These are phyloP conservation scores for Gastracanthus pulcherrimus DNA, from an alignment of 2,888 invertebrate species.

Conservation along the genomic window DNA sequence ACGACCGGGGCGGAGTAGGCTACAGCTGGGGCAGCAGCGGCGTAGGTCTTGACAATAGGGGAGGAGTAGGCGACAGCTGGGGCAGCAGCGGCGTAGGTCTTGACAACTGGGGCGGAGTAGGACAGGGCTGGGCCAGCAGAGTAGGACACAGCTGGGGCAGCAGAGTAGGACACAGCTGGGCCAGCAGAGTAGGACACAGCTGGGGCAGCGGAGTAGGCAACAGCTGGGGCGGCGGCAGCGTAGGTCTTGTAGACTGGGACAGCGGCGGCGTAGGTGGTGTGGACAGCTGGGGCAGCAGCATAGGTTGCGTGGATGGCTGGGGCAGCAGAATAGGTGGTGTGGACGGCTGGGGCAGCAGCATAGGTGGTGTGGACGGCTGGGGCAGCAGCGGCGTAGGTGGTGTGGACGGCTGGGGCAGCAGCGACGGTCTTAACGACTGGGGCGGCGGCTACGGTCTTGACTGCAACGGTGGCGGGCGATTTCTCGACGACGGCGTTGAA, in stretches of 20 bases:
- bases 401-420: slow-evolving; percentile 66
- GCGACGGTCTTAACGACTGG: slow-evolving; percentile 62
- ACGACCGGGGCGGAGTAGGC: slow-evolving; percentile 62
- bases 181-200: slow-evolving; percentile 6
- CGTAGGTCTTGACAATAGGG: slow-evolving; percentile 37
- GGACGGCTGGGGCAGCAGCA: slow-evolving; percentile 56
- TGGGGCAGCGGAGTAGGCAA: slow-evolving; percentile 6
- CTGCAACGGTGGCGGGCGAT: slow-evolving; percentile 57
- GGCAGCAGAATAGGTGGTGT: slow-evolving; percentile 57
- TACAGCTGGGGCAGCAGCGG: slow-evolving; percentile 63
- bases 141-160: slow-evolving; percentile 57
- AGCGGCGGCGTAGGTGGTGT: slow-evolving; percentile 50
- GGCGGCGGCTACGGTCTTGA: slow-evolving; percentile 9
- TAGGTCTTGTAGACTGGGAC: slow-evolving; percentile 3
- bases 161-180: slow-evolving; percentile 58
- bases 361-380: slow-evolving; percentile 69
- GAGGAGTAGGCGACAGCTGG: slow-evolving; percentile 59
- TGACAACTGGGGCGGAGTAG: slow-evolving; percentile 60
- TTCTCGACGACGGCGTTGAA: slow-evolving; percentile 74
- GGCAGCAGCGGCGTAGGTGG: slow-evolving; percentile 67
- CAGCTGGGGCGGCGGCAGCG: slow-evolving; percentile 33
- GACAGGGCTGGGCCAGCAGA: slow-evolving; percentile 51
- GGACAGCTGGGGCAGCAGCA: slow-evolving; percentile 64
- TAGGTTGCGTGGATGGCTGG: slow-evolving; percentile 28
- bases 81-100: not conserved